Conservation (phyloP, 1,140 invertebrate species). For the Leptopilina clavipes region DNA sequence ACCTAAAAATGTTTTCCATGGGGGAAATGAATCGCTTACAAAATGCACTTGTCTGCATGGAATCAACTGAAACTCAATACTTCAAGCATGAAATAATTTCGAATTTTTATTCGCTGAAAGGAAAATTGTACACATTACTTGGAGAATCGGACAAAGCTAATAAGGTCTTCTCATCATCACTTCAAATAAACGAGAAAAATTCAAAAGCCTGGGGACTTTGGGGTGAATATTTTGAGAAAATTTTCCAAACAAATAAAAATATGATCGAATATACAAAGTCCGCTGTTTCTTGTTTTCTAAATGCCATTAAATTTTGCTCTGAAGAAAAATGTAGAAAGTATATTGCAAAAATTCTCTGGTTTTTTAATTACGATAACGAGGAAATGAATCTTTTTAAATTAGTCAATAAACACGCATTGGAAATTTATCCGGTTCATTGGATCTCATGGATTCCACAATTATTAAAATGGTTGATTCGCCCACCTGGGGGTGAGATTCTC, state of each 20-base stretch:
- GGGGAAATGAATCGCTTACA: conserved; percentile 92
- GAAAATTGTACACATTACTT: conserved; percentile 89
- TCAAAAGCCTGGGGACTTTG: conserved; percentile 97
- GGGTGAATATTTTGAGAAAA: conserved; percentile 95
- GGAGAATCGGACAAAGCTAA: conserved; percentile 95
- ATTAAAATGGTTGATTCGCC: conserved; percentile 91
- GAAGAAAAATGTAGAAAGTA: conserved; percentile 97
- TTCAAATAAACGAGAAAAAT: conserved; percentile 93
- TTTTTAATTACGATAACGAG: conserved; percentile 96
- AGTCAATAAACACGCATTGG: conserved; percentile 94
- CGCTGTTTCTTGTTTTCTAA: conserved; percentile 95
- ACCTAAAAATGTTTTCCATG: conserved; percentile 91
- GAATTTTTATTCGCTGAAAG: conserved; percentile 96
- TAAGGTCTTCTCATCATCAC: conserved; percentile 95
- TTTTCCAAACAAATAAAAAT: conserved; percentile 79
- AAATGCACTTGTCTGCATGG: conserved; percentile 95
- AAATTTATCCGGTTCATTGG: conserved; percentile 96
- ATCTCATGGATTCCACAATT: conserved; percentile 98
- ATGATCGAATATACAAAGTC: conserved; percentile 88
- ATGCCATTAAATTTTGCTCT: conserved; percentile 95
- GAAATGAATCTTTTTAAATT: conserved; percentile 87
- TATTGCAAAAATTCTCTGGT: conserved; percentile 95
- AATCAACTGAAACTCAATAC: conserved; percentile 95
- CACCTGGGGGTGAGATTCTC: conserved; percentile 92
- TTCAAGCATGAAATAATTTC: conserved; percentile 98